Evolutionary conservation across 2,888 invertebrate species (phyloP).

Genomic region (Oegoconia quadripuncta): DNA sequence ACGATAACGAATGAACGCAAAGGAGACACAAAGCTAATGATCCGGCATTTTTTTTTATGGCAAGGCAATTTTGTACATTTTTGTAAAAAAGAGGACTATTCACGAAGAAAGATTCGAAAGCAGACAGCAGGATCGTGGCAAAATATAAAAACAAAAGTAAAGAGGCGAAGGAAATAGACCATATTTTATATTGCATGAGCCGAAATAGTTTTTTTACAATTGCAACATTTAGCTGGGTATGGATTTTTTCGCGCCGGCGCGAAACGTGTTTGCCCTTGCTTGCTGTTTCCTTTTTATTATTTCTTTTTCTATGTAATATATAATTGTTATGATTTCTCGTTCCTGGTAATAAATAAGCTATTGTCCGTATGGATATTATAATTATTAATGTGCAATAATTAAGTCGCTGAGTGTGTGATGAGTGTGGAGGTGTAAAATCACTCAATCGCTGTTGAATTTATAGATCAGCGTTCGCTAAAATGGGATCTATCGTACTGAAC

Average conservation of each 20-base stretch:
- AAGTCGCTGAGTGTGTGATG: slow-evolving; percentile 2
- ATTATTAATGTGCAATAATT: slow-evolving; percentile 2
- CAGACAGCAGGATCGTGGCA: no score
- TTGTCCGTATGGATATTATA: background rate
- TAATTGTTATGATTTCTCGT: slow-evolving; percentile 18
- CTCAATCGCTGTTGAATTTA: slow-evolving; percentile 28
- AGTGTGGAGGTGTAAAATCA: slow-evolving; percentile 24
- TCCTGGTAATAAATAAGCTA: no score
- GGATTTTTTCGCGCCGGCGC: slow-evolving; percentile 78
- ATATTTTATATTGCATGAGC: no score
- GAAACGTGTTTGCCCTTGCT: slow-evolving; percentile 47
- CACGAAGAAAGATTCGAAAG: no score
- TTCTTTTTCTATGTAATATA: slow-evolving; percentile 16
- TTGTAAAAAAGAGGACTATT: no score
- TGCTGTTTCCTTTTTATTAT: slow-evolving; percentile 16
- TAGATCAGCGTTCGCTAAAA: slow-evolving; percentile 34
- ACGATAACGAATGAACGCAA: no score
- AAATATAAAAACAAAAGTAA: no score
- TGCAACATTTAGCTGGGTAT: slow-evolving; percentile 31
- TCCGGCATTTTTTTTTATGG: no score
- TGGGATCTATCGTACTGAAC: slow-evolving; percentile 88
- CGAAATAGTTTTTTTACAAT: background rate
- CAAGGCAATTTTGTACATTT: no score
- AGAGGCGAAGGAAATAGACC: no score
- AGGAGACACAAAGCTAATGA: no score